Percentiles rank a stretch among this genome's conserved stretches.
Conservation (phyloP, 2,888 invertebrate genomes). For the Balanococcus diminutus region DNA sequence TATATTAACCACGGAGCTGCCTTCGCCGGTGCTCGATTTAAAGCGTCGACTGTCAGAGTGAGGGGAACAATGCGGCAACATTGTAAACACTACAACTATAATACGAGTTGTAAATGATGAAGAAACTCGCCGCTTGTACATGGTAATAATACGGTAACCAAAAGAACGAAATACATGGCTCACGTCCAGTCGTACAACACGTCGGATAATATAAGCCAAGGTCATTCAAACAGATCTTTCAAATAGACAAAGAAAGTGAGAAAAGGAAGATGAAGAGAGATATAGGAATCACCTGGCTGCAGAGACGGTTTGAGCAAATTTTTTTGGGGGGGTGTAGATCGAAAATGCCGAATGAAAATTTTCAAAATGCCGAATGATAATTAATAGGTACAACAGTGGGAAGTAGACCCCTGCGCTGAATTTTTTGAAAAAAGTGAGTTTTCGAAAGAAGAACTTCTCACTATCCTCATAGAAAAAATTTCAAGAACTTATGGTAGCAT, state of each 20-base stretch:
- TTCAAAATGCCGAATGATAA: too few species aligned
- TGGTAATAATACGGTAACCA: neutral
- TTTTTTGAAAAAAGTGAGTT: too few species aligned
- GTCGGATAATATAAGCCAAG: slow-evolving; percentile 34
- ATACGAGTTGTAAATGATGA: neutral
- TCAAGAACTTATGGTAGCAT: too few species aligned
- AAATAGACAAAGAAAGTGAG: neutral
- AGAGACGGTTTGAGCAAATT: too few species aligned
- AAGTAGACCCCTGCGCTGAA: too few species aligned
- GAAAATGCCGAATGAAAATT: too few species aligned
- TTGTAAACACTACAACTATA: neutral
- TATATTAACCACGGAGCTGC: neutral
- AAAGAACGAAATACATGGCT: neutral
- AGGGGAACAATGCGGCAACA: slow-evolving; percentile 22
- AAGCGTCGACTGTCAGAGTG: neutral
- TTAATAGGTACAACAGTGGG: too few species aligned
- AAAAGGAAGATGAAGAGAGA: neutral
- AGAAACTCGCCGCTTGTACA: neutral
- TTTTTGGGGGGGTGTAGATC: too few species aligned
- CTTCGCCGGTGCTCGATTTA: neutral
- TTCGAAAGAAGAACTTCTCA: too few species aligned
- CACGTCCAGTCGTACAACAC: slow-evolving; percentile 2
- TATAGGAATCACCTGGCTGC: neutral
- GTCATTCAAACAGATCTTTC: neutral
- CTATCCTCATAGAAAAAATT: too few species aligned